These are phyloP conservation scores for Neopipo cinnamomea DNA, from an alignment of 2,113 vertebrate genomes.

Conservation along the genomic window DNA sequence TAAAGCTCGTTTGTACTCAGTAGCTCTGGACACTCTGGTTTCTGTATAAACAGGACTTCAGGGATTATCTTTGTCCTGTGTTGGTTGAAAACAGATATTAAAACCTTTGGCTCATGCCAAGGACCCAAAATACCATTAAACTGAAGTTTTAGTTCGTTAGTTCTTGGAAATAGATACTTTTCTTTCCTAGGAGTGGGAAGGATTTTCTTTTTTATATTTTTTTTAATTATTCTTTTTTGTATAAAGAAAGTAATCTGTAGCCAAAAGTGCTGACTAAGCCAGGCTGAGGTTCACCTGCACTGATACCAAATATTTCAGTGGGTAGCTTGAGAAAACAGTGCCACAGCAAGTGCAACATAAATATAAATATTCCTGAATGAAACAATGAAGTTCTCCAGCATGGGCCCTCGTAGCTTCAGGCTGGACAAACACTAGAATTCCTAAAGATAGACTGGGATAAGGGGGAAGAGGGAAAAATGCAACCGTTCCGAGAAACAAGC, in stretches of 20 bases:
- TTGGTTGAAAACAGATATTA: neutral
- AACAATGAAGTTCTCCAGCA: neutral
- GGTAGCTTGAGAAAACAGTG: neutral
- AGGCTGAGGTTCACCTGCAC: neutral
- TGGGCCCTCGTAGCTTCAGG: neutral
- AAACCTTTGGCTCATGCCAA: neutral
- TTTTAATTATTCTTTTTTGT: neutral
- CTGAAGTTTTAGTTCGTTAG: neutral
- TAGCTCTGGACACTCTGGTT: neutral
- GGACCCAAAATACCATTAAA: neutral
- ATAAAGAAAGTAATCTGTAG: neutral
- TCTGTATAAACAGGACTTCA: neutral
- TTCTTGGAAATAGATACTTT: neutral
- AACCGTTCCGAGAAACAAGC: neutral
- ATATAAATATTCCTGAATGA: neutral
- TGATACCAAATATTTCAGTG: neutral
- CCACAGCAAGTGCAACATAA: neutral
- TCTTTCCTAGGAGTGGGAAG: neutral
- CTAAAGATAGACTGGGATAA: neutral
- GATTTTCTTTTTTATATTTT: neutral
- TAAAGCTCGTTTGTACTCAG: neutral
- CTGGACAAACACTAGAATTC: neutral
- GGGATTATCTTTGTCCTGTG: neutral
- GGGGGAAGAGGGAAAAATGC: neutral
- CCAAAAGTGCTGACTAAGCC: neutral